Conservation (phyloP, 2,888 invertebrate genomes). For the Serrognathus titanus region DNA sequence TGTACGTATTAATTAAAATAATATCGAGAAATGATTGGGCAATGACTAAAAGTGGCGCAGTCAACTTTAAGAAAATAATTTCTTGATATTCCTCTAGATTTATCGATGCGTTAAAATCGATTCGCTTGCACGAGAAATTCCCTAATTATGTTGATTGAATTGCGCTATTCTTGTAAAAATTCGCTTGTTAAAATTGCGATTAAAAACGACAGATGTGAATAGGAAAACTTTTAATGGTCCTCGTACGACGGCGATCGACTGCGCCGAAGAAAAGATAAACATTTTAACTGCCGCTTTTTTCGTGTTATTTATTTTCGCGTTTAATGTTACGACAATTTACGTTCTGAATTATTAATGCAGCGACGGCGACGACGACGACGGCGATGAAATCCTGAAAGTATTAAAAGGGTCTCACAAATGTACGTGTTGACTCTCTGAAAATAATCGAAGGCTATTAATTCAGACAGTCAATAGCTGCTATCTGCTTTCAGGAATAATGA, state of each 20-base stretch:
- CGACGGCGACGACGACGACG: not conserved
- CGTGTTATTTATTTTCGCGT: not conserved
- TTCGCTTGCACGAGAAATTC: constrained; percentile 5
- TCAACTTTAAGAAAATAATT: too few species aligned
- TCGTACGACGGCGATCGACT: not conserved
- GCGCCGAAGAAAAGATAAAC: not conserved
- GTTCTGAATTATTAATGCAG: constrained; percentile 14
- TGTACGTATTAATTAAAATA: too few species aligned
- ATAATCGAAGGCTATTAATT: constrained; percentile 47
- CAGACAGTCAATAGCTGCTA: constrained; percentile 41
- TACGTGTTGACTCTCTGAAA: constrained; percentile 41
- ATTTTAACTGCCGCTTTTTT: not conserved
- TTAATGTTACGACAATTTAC: constrained; percentile 1
- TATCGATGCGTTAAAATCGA: constrained; percentile 1
- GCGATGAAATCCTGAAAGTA: not conserved
- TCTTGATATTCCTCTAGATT: not conserved
- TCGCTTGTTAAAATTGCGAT: constrained; percentile 37
- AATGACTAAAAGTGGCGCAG: too few species aligned
- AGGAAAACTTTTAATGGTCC: constrained; percentile 40
- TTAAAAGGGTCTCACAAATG: constrained; percentile 31
- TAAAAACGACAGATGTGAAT: constrained; percentile 33
- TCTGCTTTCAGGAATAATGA: constrained; percentile 37
- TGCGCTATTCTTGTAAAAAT: constrained; percentile 30
- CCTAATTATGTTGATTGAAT: constrained; percentile 23
- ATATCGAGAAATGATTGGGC: too few species aligned